Conservation (phyloP, 2,888 invertebrate genomes). For the Amblyteles armatorius region DNA sequence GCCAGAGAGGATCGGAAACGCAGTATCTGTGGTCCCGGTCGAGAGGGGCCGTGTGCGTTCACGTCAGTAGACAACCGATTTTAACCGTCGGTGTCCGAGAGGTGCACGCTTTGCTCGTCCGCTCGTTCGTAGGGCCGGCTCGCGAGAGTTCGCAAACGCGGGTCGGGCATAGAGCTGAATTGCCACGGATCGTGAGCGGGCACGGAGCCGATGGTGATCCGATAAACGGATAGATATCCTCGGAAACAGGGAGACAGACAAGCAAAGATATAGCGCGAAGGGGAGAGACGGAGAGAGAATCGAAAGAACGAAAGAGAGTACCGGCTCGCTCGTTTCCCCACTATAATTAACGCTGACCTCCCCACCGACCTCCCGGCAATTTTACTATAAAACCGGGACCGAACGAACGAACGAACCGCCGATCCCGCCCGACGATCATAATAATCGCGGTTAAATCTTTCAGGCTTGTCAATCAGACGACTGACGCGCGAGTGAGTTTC, state of each 20-base stretch:
- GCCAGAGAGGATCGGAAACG: slow-evolving; percentile 40
- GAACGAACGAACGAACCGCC: slow-evolving; percentile 65
- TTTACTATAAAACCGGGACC: slow-evolving; percentile 73
- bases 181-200: slow-evolving; percentile 55
- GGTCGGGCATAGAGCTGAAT: slow-evolving; percentile 43
- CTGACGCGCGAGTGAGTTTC: slow-evolving; percentile 74
- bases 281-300: slow-evolving; percentile 3
- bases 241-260: slow-evolving; percentile 59
- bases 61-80: slow-evolving; percentile 68
- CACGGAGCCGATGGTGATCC: slow-evolving; percentile 77
- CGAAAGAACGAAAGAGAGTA: slow-evolving; percentile 29
- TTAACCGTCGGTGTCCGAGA: slow-evolving; percentile 66
- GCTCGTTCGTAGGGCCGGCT: slow-evolving; percentile 21
- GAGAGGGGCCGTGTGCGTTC: slow-evolving; percentile 47
- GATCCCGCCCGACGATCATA: slow-evolving; percentile 77
- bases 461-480: slow-evolving; percentile 80
- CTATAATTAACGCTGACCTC: slow-evolving; percentile 84
- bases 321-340: slow-evolving; percentile 71
- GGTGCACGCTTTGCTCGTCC: slow-evolving; percentile 46
- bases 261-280: slow-evolving; percentile 44
- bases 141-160: slow-evolving; percentile 38
- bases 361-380: slow-evolving; percentile 81
- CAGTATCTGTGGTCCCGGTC: slow-evolving; percentile 44
- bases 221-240: slow-evolving; percentile 83
- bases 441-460: slow-evolving; percentile 80